Evolutionary conservation across 2,888 invertebrate species (phyloP).

Genomic region (Amblyjoppa proteus): DNA sequence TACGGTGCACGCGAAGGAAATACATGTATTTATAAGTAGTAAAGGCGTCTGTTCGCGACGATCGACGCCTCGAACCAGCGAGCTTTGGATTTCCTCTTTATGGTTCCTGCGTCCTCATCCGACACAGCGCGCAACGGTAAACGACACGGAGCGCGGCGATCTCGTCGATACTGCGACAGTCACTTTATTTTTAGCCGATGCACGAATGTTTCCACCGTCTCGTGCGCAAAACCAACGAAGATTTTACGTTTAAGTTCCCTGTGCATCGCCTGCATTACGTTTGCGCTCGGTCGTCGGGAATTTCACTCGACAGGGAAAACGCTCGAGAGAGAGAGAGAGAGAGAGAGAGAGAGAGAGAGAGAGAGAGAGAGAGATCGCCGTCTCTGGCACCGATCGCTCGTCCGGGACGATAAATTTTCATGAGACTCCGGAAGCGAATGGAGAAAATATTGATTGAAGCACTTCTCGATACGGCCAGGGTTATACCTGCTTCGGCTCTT

Average conservation of each 20-base stretch:
- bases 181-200: conserved; percentile 4
- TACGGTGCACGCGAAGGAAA: background rate
- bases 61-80: background rate
- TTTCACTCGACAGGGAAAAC: conserved; percentile 3
- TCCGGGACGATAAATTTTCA: conserved; percentile 51
- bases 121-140: background rate
- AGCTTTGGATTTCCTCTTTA: conserved; percentile 14
- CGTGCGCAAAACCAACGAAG: conserved; percentile 17
- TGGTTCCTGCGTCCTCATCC: background rate
- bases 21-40: conserved; percentile 3
- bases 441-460: conserved; percentile 48
- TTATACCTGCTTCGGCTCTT: conserved; percentile 41
- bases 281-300: conserved; percentile 7
- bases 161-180: background rate
- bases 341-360: background rate
- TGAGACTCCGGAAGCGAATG: conserved; percentile 35
- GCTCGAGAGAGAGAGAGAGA: background rate
- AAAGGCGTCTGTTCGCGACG: background rate
- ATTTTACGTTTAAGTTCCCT: conserved; percentile 1
- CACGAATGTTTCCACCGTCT: background rate
- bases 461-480: conserved; percentile 42
- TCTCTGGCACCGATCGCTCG: conserved; percentile 16
- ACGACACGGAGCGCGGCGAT: background rate
- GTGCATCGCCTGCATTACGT: background rate
- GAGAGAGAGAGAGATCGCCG: background rate